Conservation (phyloP, 2,888 invertebrate genomes). For the Acrobasis repandana region DNA sequence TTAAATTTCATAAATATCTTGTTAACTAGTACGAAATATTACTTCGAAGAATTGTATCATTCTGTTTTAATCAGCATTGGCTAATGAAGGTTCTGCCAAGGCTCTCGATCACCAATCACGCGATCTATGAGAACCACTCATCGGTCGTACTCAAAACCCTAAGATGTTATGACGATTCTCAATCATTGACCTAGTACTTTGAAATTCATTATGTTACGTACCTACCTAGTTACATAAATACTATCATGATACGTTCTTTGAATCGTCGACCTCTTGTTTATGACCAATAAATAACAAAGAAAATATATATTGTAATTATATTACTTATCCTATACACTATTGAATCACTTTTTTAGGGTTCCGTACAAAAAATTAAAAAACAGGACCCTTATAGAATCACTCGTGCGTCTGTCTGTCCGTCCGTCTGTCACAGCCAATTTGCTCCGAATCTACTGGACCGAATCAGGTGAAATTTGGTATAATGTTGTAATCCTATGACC, state of each 20-base stretch:
- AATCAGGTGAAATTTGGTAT: no score
- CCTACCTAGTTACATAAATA: not conserved
- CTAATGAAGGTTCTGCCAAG: conserved; percentile 16
- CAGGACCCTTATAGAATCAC: no score
- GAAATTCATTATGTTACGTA: not conserved
- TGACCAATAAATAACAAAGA: no score
- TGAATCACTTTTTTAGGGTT: no score
- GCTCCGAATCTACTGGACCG: no score
- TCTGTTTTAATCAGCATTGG: conserved; percentile 3
- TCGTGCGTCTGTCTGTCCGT: no score
- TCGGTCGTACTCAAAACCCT: not conserved
- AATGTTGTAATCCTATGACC: no score
- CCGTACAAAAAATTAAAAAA: no score
- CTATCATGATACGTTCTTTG: not conserved
- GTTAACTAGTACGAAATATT: not conserved
- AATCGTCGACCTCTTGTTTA: not conserved
- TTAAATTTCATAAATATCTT: no score
- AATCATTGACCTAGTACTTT: conserved; percentile 1
- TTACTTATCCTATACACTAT: no score
- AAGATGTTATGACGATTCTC: conserved; percentile 4
- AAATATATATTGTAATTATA: no score
- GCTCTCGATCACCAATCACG: conserved; percentile 18
- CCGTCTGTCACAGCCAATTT: no score
- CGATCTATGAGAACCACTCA: conserved; percentile 3
- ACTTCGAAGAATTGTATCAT: conserved; percentile 17